phyloP scores from a whole-genome alignment of 2,888 invertebrate genomes.

The Linyphia triangularis region DNA sequence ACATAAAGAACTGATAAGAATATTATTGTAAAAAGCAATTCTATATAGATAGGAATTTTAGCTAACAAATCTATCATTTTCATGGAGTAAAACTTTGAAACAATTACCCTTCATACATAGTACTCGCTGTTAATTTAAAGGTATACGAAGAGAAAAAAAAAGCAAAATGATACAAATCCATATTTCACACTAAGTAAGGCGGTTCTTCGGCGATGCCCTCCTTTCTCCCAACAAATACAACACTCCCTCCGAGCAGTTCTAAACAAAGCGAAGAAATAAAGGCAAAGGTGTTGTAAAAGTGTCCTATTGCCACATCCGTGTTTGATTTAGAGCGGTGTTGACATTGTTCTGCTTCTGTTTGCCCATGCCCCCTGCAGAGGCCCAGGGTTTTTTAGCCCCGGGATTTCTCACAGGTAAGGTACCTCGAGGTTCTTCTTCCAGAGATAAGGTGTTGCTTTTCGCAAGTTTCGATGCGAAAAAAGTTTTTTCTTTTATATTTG shows the following conservation, averaged over 20 bases:
- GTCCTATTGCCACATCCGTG: slow-evolving; percentile 71
- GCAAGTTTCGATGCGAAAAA: not conserved
- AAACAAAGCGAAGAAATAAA: slow-evolving; percentile 14
- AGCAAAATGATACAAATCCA: too few relatives aligned
- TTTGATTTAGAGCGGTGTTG: slow-evolving; percentile 72
- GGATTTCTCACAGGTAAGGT: slow-evolving; percentile 24
- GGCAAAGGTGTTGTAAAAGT: slow-evolving; percentile 67
- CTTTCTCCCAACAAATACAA: slow-evolving; percentile 29
- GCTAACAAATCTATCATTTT: too few relatives aligned
- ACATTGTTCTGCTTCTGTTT: slow-evolving; percentile 72
- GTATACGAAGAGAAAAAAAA: too few relatives aligned
- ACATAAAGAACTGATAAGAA: too few relatives aligned
- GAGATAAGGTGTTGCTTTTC: slow-evolving; percentile 10
- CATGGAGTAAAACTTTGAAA: too few relatives aligned
- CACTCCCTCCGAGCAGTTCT: not conserved
- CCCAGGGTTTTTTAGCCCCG: slow-evolving; percentile 28
- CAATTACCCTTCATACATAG: too few relatives aligned
- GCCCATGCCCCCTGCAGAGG: slow-evolving; percentile 54
- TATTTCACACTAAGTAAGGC: not conserved
- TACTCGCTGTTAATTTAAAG: too few relatives aligned
- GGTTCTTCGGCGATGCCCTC: not conserved
- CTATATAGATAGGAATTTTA: too few relatives aligned
- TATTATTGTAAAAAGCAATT: too few relatives aligned
- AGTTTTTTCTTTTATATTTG: not conserved
- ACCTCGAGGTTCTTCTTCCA: not conserved